Conservation (phyloP, 2,888 invertebrate genomes). For the Caenorhabditis wallacei region DNA sequence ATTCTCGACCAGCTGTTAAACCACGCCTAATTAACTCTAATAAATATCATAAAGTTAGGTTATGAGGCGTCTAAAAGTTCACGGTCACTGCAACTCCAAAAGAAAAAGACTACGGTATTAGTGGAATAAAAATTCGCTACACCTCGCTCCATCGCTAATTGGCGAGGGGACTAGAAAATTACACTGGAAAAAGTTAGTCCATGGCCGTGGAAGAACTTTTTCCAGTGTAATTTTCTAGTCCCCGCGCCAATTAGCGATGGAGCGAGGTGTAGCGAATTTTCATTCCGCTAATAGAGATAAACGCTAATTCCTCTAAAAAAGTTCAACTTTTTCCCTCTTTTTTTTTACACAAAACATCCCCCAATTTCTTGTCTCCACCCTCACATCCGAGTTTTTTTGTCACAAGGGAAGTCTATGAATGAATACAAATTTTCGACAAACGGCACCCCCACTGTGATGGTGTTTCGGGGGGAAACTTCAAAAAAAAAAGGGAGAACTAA, state of each 20-base stretch:
- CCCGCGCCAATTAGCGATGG: no score
- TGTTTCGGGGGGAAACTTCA: neutral
- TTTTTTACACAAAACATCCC: neutral
- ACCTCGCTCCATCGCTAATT: no score
- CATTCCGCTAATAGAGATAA: no score
- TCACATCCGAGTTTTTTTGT: neutral
- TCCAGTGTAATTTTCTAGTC: no score
- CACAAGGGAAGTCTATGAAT: conserved; percentile 22
- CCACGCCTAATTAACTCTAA: neutral
- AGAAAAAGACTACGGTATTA: no score
- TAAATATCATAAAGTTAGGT: neutral
- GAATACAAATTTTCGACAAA: conserved; percentile 48
- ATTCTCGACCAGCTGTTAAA: neutral
- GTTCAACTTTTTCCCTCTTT: conserved; percentile 6
- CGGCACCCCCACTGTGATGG: conserved; percentile 18
- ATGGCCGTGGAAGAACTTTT: no score
- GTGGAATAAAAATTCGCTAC: no score
- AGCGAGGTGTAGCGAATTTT: no score
- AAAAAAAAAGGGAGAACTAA: conserved; percentile 33
- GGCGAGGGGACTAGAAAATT: no score
- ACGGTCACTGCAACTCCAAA: neutral
- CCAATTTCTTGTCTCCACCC: neutral
- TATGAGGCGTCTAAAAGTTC: neutral
- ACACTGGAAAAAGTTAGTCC: no score
- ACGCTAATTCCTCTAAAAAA: no score